These are phyloP conservation scores for Eleutherodactylus coqui DNA, from an alignment of 2,797 vertebrate genomes.

Conservation along the genomic window DNA sequence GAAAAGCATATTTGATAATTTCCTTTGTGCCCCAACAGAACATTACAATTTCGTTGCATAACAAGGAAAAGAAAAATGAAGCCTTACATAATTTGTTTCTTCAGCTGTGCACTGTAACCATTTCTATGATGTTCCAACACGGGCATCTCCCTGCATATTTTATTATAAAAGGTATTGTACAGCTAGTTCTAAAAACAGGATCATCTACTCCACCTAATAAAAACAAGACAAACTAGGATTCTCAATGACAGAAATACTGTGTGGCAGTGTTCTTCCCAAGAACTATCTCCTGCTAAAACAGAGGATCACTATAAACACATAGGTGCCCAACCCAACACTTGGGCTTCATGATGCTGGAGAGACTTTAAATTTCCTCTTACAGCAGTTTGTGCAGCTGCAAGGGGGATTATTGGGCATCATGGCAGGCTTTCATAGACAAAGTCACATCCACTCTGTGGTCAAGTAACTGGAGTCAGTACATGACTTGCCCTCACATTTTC, in stretches of 20 bases:
- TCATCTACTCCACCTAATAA: constrained; percentile 14
- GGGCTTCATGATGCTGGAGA: not conserved
- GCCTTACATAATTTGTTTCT: constrained; percentile 36
- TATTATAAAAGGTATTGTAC: constrained; percentile 6
- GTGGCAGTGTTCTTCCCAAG: not conserved
- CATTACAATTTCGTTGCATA: constrained; percentile 8
- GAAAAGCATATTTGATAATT: not conserved
- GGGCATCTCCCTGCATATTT: constrained; percentile 1
- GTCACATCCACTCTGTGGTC: no score
- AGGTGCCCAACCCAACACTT: not conserved
- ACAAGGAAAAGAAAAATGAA: constrained; percentile 28
- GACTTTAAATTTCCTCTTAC: no score
- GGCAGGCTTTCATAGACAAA: no score
- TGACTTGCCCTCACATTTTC: no score
- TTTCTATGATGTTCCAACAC: constrained; percentile 20
- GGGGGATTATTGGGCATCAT: no score
- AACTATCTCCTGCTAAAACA: not conserved
- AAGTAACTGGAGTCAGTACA: no score
- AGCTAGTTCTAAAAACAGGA: constrained; percentile 17
- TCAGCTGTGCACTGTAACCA: constrained; percentile 26
- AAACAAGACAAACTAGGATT: not conserved
- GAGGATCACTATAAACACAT: not conserved
- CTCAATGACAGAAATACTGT: not conserved
- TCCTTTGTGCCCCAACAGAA: constrained; percentile 3
- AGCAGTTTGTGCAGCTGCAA: no score